A percentile compares a stretch with the other conserved stretches of the same genome.
Evolutionary conservation across 2,113 vertebrate genomes (phyloP).

Genomic region (Grallaria varia): DNA sequence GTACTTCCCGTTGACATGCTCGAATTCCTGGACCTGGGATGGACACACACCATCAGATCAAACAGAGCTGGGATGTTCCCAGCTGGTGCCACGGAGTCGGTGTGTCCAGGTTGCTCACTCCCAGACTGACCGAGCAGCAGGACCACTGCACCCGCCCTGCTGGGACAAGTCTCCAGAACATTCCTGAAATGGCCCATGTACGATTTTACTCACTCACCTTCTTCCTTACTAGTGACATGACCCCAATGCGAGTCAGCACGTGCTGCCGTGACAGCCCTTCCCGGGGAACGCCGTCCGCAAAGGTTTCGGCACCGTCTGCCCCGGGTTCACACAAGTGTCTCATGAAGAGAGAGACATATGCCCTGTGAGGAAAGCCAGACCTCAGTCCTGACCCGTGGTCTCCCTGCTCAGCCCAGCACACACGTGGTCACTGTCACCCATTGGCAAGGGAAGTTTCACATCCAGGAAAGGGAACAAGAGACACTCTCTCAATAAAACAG

Average conservation of each 20-base stretch:
- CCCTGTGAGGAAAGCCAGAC: conserved; percentile 71
- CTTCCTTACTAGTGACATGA: conserved; percentile 98
- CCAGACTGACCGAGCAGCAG: not conserved
- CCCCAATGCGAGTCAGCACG: conserved; percentile 94
- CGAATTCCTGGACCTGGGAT: conserved; percentile 94
- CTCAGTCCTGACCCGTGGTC: fast-evolving
- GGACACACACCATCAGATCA: not conserved
- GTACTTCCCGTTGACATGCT: conserved; percentile 95
- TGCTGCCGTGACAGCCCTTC: conserved; percentile 96
- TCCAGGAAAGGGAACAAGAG: not conserved
- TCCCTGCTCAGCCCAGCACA: not conserved
- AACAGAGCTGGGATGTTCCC: not conserved
- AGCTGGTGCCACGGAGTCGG: fast-evolving
- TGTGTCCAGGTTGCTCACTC: fast-evolving
- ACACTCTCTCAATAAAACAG: not conserved
- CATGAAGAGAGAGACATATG: conserved; percentile 98
- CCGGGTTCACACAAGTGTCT: conserved; percentile 94
- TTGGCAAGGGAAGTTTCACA: fast-evolving
- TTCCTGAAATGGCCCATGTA: not conserved
- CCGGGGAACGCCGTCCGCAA: conserved; percentile 92
- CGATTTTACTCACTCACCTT: conserved; percentile 82
- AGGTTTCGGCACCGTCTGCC: conserved; percentile 92
- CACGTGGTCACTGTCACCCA: fast-evolving
- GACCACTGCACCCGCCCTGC: not conserved
- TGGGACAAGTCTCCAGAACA: not conserved